Evolutionary conservation across 2,113 vertebrate genomes (phyloP).

Genomic region (Limanda limanda): DNA sequence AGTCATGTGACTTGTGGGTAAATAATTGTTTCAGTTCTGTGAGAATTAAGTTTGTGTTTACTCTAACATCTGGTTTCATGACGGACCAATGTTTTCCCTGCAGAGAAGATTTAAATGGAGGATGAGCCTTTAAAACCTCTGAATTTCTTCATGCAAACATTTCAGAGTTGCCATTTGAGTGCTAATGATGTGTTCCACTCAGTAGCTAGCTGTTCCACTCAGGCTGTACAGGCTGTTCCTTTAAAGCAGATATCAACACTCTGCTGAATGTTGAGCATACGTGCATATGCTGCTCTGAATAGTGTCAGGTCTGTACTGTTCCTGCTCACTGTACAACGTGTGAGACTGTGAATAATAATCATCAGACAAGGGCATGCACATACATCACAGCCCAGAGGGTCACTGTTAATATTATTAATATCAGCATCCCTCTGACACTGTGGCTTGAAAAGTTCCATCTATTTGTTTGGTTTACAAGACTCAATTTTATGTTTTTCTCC

Average conservation of each 20-base stretch:
- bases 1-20: not conserved
- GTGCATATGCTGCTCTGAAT: constrained; percentile 3
- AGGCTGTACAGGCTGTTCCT: not conserved
- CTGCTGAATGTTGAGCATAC: constrained; percentile 28
- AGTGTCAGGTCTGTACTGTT: not conserved
- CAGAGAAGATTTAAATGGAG: not conserved
- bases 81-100: constrained; percentile 16
- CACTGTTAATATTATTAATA: not conserved
- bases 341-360: not conserved
- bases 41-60: not conserved
- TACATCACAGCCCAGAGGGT: not conserved
- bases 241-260: not conserved
- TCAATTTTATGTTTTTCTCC: too few relatives aligned
- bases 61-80: constrained; percentile 2
- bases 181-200: not conserved
- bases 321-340: not conserved
- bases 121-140: not conserved
- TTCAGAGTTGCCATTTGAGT: not conserved
- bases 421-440: not conserved
- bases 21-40: not conserved
- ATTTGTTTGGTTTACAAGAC: not conserved
- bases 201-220: too few relatives aligned
- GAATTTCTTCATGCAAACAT: too few relatives aligned
- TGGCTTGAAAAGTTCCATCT: not conserved
- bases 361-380: not conserved